phyloP scores from a whole-genome alignment of 1,140 invertebrate genomes.

The Drosophila yakuba region DNA sequence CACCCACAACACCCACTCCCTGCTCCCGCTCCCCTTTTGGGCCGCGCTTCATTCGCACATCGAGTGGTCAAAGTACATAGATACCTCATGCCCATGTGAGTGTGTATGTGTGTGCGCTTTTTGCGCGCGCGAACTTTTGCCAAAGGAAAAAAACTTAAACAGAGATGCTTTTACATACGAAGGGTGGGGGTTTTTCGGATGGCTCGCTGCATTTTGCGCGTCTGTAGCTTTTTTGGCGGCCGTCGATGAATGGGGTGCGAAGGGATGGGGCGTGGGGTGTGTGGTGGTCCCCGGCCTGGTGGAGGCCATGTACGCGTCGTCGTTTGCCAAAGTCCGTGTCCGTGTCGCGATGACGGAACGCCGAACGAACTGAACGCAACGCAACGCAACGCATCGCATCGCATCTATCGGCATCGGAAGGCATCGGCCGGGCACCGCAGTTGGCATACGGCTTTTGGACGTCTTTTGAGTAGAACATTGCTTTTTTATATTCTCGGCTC shows the following conservation, averaged over 20 bases:
- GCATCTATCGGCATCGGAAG: constrained; percentile 69
- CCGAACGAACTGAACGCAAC: constrained; percentile 73
- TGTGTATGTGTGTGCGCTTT: constrained; percentile 40
- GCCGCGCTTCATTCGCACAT: constrained; percentile 52
- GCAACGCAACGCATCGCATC: constrained; percentile 46
- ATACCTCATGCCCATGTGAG: constrained; percentile 20
- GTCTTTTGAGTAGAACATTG: constrained; percentile 85
- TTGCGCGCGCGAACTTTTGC: constrained; percentile 75
- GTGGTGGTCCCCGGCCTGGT: background rate
- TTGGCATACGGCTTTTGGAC: constrained; percentile 84
- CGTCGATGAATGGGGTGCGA: constrained; percentile 26
- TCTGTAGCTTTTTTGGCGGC: constrained; percentile 72
- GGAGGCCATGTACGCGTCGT: constrained; percentile 50
- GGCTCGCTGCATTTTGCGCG: constrained; percentile 72
- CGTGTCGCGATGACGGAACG: constrained; percentile 73
- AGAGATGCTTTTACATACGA: constrained; percentile 69
- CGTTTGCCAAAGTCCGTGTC: constrained; percentile 31
- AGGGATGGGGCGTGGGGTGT: background rate
- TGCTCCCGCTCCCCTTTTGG: background rate
- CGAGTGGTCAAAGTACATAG: constrained; percentile 56
- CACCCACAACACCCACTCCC: background rate
- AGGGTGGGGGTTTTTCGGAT: background rate
- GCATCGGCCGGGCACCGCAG: constrained; percentile 76
- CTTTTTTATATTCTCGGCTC: constrained; percentile 84
- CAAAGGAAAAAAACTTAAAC: constrained; percentile 78